Conservation (phyloP, 2,888 invertebrate genomes). For the Mellilla xanthometata region DNA sequence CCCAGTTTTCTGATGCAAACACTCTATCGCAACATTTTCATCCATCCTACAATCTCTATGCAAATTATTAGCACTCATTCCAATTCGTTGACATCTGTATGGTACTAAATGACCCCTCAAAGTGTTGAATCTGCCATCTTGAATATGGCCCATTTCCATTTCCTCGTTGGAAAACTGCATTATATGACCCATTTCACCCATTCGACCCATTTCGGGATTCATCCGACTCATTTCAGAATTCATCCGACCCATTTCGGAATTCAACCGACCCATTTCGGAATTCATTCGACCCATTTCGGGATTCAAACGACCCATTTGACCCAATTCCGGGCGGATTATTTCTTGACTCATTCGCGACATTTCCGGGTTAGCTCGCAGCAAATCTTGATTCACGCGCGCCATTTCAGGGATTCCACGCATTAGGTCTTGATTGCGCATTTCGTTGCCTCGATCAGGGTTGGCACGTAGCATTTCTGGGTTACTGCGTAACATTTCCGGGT, state of each 20-base stretch:
- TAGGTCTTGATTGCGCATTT: not conserved
- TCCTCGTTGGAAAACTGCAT: slow-evolving; percentile 43
- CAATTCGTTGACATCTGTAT: slow-evolving; percentile 64
- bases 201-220: slow-evolving; percentile 38
- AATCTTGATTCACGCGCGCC: slow-evolving; percentile 41
- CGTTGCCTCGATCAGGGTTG: no score
- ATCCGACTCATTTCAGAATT: slow-evolving; percentile 42
- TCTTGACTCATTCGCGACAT: slow-evolving; percentile 26
- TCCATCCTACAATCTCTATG: slow-evolving; percentile 65
- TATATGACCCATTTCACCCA: slow-evolving; percentile 50
- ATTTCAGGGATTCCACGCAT: slow-evolving; percentile 26
- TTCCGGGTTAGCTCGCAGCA: slow-evolving; percentile 37
- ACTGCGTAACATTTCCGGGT: no score
- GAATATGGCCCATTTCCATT: slow-evolving; percentile 40
- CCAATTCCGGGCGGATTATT: slow-evolving; percentile 28
- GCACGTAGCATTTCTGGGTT: slow-evolving; percentile 31
- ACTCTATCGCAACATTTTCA: slow-evolving; percentile 57
- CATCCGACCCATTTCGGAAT: slow-evolving; percentile 30
- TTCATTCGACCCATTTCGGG: slow-evolving; percentile 38
- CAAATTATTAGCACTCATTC: slow-evolving; percentile 64
- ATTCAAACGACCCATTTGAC: slow-evolving; percentile 27
- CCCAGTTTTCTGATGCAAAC: slow-evolving; percentile 64
- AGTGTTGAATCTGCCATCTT: slow-evolving; percentile 60
- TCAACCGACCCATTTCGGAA: slow-evolving; percentile 36
- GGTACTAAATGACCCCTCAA: slow-evolving; percentile 72